Evolutionary conservation across 1,140 invertebrate genomes (phyloP).

Genomic region (Bombus polaris): DNA sequence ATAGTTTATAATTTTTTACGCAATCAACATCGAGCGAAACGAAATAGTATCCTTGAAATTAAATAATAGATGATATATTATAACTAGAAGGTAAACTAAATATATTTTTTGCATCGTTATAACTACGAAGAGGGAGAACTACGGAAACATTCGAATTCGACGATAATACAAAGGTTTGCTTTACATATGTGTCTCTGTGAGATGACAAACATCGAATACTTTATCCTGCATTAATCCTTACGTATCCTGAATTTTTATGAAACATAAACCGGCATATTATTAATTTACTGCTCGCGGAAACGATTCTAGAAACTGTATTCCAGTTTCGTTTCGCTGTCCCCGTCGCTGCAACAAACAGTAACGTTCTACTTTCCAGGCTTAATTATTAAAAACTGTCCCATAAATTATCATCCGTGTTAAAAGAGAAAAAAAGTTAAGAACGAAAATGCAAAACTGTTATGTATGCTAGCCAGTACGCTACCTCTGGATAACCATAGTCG

Average conservation of each 20-base stretch:
- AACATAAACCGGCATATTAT: not conserved
- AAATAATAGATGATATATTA: constrained; percentile 23
- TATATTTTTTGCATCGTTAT: not conserved
- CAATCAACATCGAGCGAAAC: constrained; percentile 22
- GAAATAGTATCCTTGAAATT: constrained; percentile 37
- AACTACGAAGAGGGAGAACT: not conserved
- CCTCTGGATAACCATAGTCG: constrained; percentile 9
- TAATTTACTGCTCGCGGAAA: not conserved
- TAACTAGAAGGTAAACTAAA: not conserved
- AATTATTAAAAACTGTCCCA: not conserved
- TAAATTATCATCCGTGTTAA: not conserved
- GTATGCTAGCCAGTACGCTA: not conserved
- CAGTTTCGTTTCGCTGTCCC: not conserved
- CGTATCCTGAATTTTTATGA: not conserved
- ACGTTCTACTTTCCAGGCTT: not conserved
- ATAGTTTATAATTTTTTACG: not conserved
- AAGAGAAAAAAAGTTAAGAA: not conserved
- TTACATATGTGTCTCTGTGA: not conserved
- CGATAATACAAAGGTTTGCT: not conserved
- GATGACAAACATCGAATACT: not conserved
- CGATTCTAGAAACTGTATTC: not conserved
- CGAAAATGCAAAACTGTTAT: no score
- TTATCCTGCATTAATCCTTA: not conserved
- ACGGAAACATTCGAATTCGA: not conserved
- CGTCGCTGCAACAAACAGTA: not conserved